Evolutionary conservation across 2,797 vertebrate species (phyloP), one percentile per base, ranked within the genome.

Genomic region (Apodemus agrarius): DNA sequence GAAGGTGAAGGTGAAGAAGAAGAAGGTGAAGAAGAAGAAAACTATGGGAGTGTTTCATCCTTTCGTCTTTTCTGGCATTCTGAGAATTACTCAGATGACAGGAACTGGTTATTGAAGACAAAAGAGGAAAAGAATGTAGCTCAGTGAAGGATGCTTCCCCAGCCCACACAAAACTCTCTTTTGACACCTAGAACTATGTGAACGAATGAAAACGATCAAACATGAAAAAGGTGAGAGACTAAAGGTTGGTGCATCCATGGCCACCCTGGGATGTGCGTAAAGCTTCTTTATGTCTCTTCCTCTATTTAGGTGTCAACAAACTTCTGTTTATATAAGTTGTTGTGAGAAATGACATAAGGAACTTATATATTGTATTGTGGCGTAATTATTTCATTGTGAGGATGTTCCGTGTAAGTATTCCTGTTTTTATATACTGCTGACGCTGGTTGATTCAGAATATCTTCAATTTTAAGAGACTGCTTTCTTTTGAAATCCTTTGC

Each of bases 401-500:
- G 61, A 26, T 74, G 26, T 78, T 61, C 31, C 11, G 40, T 61
- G 3, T 63, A 40, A 31, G 3, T 84, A 76, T 34, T 93, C 91
- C 63, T 92, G 17, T 86, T 95, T 96, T 94, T 72, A 93, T 83
- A 72, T 94, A 92, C 57, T 95, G 43, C 63, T 94, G 37, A 85
- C 34, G 3, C 22, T 92, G 46, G 31, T 34, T 86, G 22, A 84
- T 92, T 96, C 59, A 69, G 24, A 89, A 93, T 72, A 93, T 5
- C 22, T 93, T 88, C 93, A 89, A 80, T 83, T 93, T 89, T 80
- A 89, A 91, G 90, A 83, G 24, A 72, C 34, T 92, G 22, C 88
- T 2, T 89, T 96, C 65, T 93, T 65, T n/a, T 90, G 59, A 46
- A 92, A 81, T 75, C 34, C 19, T 96, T 87, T 72, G 91, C 5